Evolutionary conservation across 2,113 vertebrate genomes (phyloP), one percentile per base, ranked within the genome.

Genomic region (Sander vitreus): DNA sequence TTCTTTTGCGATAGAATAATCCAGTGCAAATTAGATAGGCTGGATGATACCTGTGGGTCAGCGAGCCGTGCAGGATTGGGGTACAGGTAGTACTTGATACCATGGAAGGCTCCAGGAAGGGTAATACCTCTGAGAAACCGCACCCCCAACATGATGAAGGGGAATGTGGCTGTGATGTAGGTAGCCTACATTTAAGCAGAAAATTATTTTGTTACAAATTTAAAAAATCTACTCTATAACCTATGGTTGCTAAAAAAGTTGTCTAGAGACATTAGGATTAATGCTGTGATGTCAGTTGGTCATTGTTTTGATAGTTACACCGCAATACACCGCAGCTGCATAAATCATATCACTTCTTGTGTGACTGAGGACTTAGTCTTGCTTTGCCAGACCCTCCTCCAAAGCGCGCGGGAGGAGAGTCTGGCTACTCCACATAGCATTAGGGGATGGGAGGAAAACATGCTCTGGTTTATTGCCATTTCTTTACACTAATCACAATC

Each of bases 151-250:
- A 97, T 97, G 85, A 96, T 0, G 0, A 97, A 97, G 0, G 97
- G 97, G 60, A 98, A 98, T 0, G 97, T 97, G 13, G 97, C 97
- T 16, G 97, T 98, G 91, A 99, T 94, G 77, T 98, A 98, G 55
- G 96, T 94, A 0, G 97, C 97, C 97, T 99, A 12, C 1, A 64
- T 78, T 16, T 13, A 27, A 78, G 6, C 6, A 73, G 48, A 77
- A 63, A 47, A 19, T 21, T 0, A 60, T 23, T 23, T 36, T 15
- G 43, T 81, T 23, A 69, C 12, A 69, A 54, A 48, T 62, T 3
- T 47, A 45, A 53, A 11, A 60, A 60, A 10, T 9, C 23, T 13
- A 55, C 2, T 6, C 1, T 11, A 2, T 55, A 76, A 76, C 6
- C 12, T 7, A 43, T 19, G n/a, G 14, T 43, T 47, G 8, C 45